Evolutionary conservation across 2,113 vertebrate genomes (phyloP), one percentile per base, ranked within the genome.

Genomic region (Daubentonia madagascariensis): DNA sequence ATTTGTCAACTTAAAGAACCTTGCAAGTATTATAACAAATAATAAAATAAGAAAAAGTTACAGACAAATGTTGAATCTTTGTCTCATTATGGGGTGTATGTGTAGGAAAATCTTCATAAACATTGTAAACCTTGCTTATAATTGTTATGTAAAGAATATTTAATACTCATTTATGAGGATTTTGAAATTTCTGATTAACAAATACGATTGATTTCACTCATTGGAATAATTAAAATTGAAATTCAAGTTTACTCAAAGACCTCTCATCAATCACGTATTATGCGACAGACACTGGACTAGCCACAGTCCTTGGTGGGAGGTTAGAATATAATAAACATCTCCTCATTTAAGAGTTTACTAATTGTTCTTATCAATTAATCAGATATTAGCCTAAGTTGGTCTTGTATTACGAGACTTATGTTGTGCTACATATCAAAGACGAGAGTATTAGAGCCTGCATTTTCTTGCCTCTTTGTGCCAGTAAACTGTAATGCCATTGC

Each of bases 401-500:
- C 25, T 80, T 91, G 16, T 43, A 73, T 52, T 85, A 45, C 1
- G 37, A 91, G n/a, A 72, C 5, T n/a, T 75, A 45, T 25, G 5
- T n/a, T 94, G 14, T 57, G 57, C 18, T 40, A 13, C 6, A 17
- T 68, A 91, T 94, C 43, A 83, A 84, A 91, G 37, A 81, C 8
- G 63, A 73, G 18, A 93, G n/a, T 17, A 89, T 67, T 40, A 88
- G 8, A 85, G 28, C 14, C 59, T 78, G 5, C 3, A 25, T 85
- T 88, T 87, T 54, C 40, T 94, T 88, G 17, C 37, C 16, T 72
- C 52, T 98, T 95, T 91, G 48, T 95, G 52, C 84, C 88, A 93
- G 75, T 84, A 97, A 96, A 97, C 52, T 93, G 63, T 88, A 96
- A 52, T 84, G 93, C 43, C 89, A 94, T 78, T 94, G 81, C 76